phyloP scores from a whole-genome alignment of 2,797 vertebrate species.

The Cossypha niveicapilla region DNA sequence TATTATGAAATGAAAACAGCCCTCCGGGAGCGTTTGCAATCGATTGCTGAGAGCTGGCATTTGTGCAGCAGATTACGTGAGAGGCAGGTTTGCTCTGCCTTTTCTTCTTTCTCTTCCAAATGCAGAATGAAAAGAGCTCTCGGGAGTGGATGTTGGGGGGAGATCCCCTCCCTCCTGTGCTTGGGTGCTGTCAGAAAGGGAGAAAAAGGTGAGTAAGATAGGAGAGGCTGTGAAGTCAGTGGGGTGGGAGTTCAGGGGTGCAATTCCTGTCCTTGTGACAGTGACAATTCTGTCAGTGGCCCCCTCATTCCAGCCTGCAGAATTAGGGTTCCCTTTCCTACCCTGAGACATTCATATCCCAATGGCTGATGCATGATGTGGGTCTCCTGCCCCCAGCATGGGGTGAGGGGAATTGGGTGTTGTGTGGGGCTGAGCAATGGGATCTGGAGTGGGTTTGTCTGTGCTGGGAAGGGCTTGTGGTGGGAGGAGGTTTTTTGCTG shows the following conservation, averaged over 20 bases:
- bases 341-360: not conserved
- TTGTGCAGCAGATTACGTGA: conserved; percentile 19
- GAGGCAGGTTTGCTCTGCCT: conserved; percentile 28
- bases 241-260: not conserved
- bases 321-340: not conserved
- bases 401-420: rapidly evolving
- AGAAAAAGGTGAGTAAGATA: not conserved
- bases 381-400: not conserved
- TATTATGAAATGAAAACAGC: conserved; percentile 75
- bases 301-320: not conserved
- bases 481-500: not conserved
- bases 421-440: not conserved
- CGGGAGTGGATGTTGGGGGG: not conserved
- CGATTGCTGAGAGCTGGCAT: conserved; percentile 56
- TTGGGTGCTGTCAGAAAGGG: not conserved
- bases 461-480: rapidly evolving
- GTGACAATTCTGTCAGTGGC: not conserved
- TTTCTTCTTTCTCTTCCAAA: conserved; percentile 44
- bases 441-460: not conserved
- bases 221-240: not conserved
- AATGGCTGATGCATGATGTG: rapidly evolving
- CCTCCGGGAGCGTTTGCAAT: conserved; percentile 62
- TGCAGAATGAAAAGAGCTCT: conserved; percentile 31
- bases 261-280: not conserved
- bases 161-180: not conserved